Evolutionary conservation across 2,797 vertebrate genomes (phyloP), one percentile per base, ranked within the genome.

Genomic region (Dendrocincla tyrannina): DNA sequence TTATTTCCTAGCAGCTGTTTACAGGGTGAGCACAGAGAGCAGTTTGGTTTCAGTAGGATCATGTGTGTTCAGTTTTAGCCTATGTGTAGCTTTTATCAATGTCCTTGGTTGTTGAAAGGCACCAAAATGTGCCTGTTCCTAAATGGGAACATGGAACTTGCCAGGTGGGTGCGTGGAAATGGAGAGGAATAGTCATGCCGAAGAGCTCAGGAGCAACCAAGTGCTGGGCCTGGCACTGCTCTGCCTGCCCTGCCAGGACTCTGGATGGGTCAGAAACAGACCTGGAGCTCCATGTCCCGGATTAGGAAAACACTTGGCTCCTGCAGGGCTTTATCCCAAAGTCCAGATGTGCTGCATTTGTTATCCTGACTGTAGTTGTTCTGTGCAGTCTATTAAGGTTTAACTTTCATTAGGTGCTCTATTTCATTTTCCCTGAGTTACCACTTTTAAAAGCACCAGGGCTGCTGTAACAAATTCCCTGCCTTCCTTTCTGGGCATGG

Each of bases 241-340:
- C 50, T 52, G 50, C 50, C 50, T 53, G 50, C 28, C 50, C 50
- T 53, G 50, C 25, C 13, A 2, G 9, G 33, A 0, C 37, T 56
- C 39, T 32, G 47, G 4, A 1, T 47, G 37, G 32, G 32, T 14
- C 2, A 0, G 24, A 13, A 39, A 0, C 7, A 63, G 46, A 50
- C 2, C 6, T 7, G 22, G 70, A 66, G 25, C 47, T 76, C 46
- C 9, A 1, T 11, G 37, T 17, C 27, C 50, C 15, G 9, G 17
- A 6, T 17, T 22, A 14, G 33, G 50, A 66, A 18, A 58, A 3
- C 23, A 7, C 10, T 23, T 32, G 33, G 15, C 4, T 83, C 44
- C 30, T 52, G 12, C 0, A 1, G 4, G 52, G 25, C 35, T 95
- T 63, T 35, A 28, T 56, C 28, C 25, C 44, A 16, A 53, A 39